These are phyloP conservation scores for Galbula dea DNA, from an alignment of 2,113 vertebrate species.

Conservation along the genomic window DNA sequence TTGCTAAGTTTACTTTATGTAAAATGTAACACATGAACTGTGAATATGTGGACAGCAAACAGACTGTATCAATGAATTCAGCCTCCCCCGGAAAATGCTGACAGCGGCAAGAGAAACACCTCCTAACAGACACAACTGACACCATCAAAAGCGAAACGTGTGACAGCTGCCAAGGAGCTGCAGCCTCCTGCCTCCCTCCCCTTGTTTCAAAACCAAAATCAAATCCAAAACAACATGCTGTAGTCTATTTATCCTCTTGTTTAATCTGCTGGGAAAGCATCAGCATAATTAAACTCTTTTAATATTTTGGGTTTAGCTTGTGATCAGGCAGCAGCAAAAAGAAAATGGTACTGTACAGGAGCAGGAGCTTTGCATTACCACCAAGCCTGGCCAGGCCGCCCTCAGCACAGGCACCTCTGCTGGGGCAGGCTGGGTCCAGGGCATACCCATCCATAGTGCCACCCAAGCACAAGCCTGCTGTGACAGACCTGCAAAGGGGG, in stretches of 20 bases:
- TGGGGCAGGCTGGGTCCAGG: neutral
- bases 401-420: neutral
- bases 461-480: fast-evolving
- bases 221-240: conserved; percentile 51
- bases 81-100: conserved; percentile 55
- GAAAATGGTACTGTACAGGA: fast-evolving
- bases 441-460: fast-evolving
- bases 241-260: conserved; percentile 60
- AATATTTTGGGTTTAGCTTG: conserved; percentile 8
- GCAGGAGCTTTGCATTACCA: fast-evolving
- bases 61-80: conserved; percentile 65
- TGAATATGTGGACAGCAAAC: conserved; percentile 75
- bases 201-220: conserved; percentile 52
- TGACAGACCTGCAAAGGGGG: fast-evolving
- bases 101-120: conserved; percentile 40
- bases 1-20: conserved; percentile 79
- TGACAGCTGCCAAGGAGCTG: conserved; percentile 64
- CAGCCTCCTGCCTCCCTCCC: conserved; percentile 33
- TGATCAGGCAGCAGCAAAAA: neutral
- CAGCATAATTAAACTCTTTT: conserved; percentile 62
- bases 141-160: conserved; percentile 37
- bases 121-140: conserved; percentile 46
- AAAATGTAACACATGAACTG: conserved; percentile 78
- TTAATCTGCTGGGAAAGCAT: conserved; percentile 46
- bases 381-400: neutral